phyloP scores from a whole-genome alignment of 2,888 invertebrate genomes.

The Diplazon laetatorius region DNA sequence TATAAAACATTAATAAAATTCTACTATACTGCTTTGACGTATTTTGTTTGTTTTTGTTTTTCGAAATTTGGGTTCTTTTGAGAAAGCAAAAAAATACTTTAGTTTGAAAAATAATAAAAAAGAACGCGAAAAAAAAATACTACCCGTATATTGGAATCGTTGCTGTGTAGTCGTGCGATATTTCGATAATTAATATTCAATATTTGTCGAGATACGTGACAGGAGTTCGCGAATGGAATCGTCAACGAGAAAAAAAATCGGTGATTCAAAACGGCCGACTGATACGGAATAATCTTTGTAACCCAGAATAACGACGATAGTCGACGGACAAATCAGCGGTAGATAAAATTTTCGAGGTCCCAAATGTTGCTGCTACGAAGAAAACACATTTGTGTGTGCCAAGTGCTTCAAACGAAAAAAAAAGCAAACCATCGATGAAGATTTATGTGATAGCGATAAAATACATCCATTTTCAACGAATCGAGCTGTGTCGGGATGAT shows the following conservation, averaged over 20 bases:
- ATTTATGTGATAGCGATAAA: too few relatives aligned
- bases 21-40: too few relatives aligned
- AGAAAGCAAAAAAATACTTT: too few relatives aligned
- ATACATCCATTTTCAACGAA: too few relatives aligned
- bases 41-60: too few relatives aligned
- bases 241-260: neutral
- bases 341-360: neutral
- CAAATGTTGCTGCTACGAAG: neutral
- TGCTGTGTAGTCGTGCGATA: neutral
- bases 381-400: too few relatives aligned
- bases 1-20: too few relatives aligned
- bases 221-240: neutral
- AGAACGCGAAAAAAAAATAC: neutral
- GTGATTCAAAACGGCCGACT: neutral
- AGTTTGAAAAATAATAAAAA: too few relatives aligned
- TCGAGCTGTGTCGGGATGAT: too few relatives aligned
- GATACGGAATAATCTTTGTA: conserved; percentile 13
- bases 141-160: neutral
- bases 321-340: neutral
- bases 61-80: too few relatives aligned
- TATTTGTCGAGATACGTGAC: neutral
- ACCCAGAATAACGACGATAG: neutral
- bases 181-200: neutral
- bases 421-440: neutral
- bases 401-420: too few relatives aligned